These are phyloP conservation scores for Corella eumyota DNA, from an alignment of 23 tunicate species.

Conservation along the genomic window DNA sequence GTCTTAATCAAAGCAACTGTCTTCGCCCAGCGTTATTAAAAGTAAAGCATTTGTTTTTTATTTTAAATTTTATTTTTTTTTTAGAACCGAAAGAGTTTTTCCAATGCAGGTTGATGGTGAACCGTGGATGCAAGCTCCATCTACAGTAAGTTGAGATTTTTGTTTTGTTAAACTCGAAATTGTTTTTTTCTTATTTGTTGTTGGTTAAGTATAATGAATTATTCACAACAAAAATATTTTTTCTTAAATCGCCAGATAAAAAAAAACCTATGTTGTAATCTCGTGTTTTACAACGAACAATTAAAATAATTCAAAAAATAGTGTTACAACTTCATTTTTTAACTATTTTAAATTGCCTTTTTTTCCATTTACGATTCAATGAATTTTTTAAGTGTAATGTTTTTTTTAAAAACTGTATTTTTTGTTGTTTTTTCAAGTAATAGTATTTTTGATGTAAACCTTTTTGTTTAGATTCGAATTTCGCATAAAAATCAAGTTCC, in stretches of 20 bases:
- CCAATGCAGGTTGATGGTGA: conserved; percentile 94
- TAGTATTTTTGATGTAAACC: not conserved
- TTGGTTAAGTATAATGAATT: not conserved
- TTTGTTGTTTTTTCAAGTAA: not conserved
- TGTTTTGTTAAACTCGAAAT: not conserved
- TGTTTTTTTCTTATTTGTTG: not conserved
- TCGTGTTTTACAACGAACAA: too few species aligned
- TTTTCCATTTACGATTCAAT: too few species aligned
- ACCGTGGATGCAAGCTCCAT: conserved; percentile 90
- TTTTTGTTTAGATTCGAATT: conserved; percentile 65
- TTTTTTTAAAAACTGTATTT: not conserved
- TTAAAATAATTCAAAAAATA: too few species aligned
- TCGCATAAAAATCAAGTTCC: conserved; percentile 84
- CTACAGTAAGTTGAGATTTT: conserved; percentile 23
- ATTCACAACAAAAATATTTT: too few species aligned
- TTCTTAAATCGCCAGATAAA: too few species aligned
- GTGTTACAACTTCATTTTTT: too few species aligned
- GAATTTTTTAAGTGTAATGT: not conserved
- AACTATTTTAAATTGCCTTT: too few species aligned
- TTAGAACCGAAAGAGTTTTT: conserved; percentile 40
- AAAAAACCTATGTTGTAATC: too few species aligned
- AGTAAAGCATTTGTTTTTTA: too few species aligned
- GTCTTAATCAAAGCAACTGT: too few species aligned
- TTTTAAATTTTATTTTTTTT: conserved; percentile 6
- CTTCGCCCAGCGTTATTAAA: too few species aligned